Base-by-base conservation (phyloP, 2,113 vertebrate genomes). In the Platycercus adscitus region DNA sequence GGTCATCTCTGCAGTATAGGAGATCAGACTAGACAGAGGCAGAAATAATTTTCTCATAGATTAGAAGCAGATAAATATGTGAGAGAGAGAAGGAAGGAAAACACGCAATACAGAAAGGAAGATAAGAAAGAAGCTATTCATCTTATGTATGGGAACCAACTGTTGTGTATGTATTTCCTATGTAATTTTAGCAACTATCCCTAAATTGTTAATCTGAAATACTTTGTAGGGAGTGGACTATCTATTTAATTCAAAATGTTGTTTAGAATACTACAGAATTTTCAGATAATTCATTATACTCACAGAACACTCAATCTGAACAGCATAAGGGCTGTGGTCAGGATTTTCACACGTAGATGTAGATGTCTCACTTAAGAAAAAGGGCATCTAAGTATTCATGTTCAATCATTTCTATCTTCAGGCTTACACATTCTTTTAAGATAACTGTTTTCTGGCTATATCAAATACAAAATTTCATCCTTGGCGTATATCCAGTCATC, bases 51-150 rank as follows among this genome's bases (percentile, higher is more conserved):
- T 96, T 95, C 75, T 93, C 52, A 10, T 84, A 87, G 96, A 98
- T 98, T 93, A 97, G 95, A 96, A 96, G 86, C 94, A 97, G 96
- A 97, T 97, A 97, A 95, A 64, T 16, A 94, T 80, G 46, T 26
- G 55, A 65, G 69, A 87, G 37, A 64, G 68, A 86, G 81, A 93
- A 94, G 39, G 73, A 85, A 91, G 72, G 58, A 78, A 91, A 96
- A 84, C 52, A 79, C 4, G 1, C 61, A 77, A 39, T 37, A 73
- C 44, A 84, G 76, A 93, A 73, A 81, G 41, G 49, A 63, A 92
- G 91, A 85, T 92, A 95, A 95, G 95, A 87, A 91, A 94, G 78
- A 95, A 79, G 44, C 63, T 65, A 71, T 86, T 96, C 65, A 31
- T 93, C 80, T 84, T 47, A 35, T 76, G 81, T 71, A 70, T 86